Evolutionary conservation across 2,797 vertebrate species (phyloP).

Genomic region (Cynodonichthys magdalenae): DNA sequence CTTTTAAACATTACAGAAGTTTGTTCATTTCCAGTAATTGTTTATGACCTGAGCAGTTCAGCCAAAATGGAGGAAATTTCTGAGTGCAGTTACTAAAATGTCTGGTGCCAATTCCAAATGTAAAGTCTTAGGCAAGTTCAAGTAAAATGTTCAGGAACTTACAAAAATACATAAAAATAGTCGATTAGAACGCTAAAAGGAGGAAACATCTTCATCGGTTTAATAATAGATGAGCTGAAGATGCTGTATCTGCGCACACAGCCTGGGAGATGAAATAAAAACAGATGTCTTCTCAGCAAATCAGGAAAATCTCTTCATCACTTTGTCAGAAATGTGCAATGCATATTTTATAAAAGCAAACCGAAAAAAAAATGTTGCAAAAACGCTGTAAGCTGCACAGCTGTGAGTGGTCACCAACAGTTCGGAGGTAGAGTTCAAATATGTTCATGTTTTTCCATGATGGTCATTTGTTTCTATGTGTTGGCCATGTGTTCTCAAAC

Average conservation of each 20-base stretch:
- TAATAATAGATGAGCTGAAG: conserved; percentile 1
- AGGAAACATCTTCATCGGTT: background rate
- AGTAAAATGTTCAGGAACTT: too few species aligned
- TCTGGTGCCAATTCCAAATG: too few species aligned
- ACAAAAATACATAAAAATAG: background rate
- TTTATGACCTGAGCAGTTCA: too few species aligned
- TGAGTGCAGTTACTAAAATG: too few species aligned
- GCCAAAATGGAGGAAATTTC: too few species aligned
- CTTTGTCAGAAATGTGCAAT: background rate
- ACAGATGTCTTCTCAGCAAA: background rate
- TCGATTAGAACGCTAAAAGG: background rate
- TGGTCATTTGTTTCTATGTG: background rate
- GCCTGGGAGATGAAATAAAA: background rate
- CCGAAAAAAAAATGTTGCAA: background rate
- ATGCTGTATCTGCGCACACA: background rate
- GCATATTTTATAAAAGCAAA: background rate
- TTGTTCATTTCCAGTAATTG: too few species aligned
- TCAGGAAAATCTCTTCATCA: background rate
- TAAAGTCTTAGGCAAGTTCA: too few species aligned
- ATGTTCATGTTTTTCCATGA: background rate
- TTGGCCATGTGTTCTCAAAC: too few species aligned
- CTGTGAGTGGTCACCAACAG: too few species aligned
- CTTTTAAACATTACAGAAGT: too few species aligned
- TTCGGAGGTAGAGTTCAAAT: too few species aligned
- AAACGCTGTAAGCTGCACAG: background rate